phyloP scores from a whole-genome alignment of 2,113 vertebrate genomes.

The Poicephalus gulielmi region DNA sequence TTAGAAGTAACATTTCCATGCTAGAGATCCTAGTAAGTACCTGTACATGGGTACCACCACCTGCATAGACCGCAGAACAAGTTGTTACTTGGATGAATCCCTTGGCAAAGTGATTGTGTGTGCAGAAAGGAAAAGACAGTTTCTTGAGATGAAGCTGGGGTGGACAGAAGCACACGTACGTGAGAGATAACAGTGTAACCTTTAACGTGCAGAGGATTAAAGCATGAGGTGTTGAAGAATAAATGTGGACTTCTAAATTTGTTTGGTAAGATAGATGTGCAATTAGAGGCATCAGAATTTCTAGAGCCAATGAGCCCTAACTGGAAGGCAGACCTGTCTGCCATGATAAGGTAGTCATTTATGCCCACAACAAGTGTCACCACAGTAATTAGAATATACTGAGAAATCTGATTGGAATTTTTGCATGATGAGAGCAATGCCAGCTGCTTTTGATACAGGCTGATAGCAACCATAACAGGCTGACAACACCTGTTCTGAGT shows the following conservation, averaged over 20 bases:
- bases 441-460: conserved; percentile 19
- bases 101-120: neutral
- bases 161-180: neutral
- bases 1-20: neutral
- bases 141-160: neutral
- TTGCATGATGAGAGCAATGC: conserved; percentile 15
- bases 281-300: neutral
- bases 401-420: conserved; percentile 54
- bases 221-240: neutral
- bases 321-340: conserved; percentile 2
- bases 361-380: conserved; percentile 34
- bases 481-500: neutral
- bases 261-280: neutral
- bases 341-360: conserved; percentile 1
- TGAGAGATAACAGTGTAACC: neutral
- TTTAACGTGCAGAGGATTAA: neutral
- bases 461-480: neutral
- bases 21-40: neutral
- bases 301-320: neutral
- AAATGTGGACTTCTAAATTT: neutral
- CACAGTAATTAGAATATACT: conserved; percentile 52
- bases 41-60: neutral
- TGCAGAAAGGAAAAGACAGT: neutral
- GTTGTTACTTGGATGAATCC: neutral
- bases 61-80: neutral